Conservation (phyloP, 1,140 invertebrate species). For the Papilio polytes region DNA sequence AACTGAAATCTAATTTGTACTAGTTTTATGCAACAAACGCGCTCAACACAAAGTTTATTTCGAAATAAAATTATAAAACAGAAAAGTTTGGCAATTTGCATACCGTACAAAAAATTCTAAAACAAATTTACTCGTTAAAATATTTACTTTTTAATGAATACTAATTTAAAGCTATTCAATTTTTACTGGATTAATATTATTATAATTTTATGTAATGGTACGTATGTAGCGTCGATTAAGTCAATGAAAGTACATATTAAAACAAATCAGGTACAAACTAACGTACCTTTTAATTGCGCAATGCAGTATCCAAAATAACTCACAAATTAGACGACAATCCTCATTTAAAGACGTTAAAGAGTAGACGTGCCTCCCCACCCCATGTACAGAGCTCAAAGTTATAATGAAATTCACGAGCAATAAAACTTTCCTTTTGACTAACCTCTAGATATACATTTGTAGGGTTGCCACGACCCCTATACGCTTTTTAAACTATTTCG, state of each 20-base stretch:
- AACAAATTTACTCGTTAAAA: background rate
- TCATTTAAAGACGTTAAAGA: conserved; percentile 74
- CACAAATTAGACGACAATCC: conserved; percentile 81
- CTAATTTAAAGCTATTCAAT: background rate
- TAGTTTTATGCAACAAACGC: background rate
- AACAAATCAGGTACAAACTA: background rate
- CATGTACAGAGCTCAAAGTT: conserved; percentile 69
- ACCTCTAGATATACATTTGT: conserved; percentile 76
- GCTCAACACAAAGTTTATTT: background rate
- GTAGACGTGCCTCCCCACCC: conserved; percentile 40
- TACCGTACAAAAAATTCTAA: background rate
- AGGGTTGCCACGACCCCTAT: conserved; percentile 54
- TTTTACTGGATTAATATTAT: too few species aligned
- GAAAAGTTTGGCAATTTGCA: conserved; percentile 24
- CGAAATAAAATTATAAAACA: conserved; percentile 14
- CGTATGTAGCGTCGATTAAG: too few species aligned
- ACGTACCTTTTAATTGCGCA: conserved; percentile 29
- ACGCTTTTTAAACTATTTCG: conserved; percentile 18
- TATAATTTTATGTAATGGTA: too few species aligned
- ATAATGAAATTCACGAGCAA: conserved; percentile 83
- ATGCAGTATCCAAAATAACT: conserved; percentile 63
- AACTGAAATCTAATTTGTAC: background rate
- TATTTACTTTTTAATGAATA: background rate
- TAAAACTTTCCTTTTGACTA: conserved; percentile 81
- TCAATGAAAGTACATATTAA: too few species aligned